phyloP scores from a whole-genome alignment of 2,888 invertebrate genomes.

The Eupeodes luniger region DNA sequence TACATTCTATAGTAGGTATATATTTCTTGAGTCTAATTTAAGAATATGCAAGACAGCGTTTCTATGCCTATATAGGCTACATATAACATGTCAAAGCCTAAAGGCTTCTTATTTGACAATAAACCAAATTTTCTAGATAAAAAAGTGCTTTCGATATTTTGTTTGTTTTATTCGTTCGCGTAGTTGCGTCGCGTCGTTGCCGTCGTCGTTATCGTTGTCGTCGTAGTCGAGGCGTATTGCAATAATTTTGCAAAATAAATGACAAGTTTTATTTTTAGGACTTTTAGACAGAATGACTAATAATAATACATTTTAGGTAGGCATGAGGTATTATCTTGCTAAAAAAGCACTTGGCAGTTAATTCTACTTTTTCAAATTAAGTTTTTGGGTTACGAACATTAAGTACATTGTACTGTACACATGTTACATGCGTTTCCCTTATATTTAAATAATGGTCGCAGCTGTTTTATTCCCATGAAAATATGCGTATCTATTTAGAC shows the following conservation, averaged over 20 bases:
- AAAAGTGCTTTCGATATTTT: not conserved
- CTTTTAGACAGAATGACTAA: slow-evolving; percentile 21
- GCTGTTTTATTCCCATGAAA: no score
- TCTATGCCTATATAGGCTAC: not conserved
- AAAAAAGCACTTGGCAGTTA: not conserved
- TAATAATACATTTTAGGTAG: not conserved
- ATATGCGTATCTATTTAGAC: no score
- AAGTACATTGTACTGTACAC: no score
- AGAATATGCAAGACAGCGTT: slow-evolving; percentile 11
- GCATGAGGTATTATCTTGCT: not conserved
- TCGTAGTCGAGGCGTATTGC: not conserved
- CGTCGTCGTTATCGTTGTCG: not conserved
- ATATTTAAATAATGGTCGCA: no score
- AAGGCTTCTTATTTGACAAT: slow-evolving; percentile 18
- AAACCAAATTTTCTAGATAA: slow-evolving; percentile 18
- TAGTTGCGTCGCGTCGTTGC: not conserved
- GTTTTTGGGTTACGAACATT: not conserved
- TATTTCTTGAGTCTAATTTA: slow-evolving; percentile 18
- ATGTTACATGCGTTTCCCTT: no score
- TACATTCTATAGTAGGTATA: not conserved
- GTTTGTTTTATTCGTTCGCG: not conserved
- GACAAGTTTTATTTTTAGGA: slow-evolving; percentile 6
- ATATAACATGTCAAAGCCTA: slow-evolving; percentile 1
- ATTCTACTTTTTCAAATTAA: not conserved
- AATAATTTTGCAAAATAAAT: slow-evolving; percentile 10